Percentiles rank a stretch among this genome's conserved stretches.
Conservation (phyloP, 2,113 vertebrate genomes). For the Octodon degus region DNA sequence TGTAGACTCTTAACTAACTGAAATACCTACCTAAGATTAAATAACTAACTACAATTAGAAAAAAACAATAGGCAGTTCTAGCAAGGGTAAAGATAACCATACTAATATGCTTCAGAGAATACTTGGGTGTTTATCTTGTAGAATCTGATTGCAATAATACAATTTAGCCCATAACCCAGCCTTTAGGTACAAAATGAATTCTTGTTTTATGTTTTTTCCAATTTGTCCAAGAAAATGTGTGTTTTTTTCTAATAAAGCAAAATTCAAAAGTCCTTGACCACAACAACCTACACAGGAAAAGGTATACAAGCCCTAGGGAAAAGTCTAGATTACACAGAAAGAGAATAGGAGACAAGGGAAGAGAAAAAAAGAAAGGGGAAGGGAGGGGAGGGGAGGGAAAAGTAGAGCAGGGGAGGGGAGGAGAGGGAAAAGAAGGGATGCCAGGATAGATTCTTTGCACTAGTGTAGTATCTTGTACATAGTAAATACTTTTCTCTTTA, state of each 20-base stretch:
- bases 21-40: constrained; percentile 47
- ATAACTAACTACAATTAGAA: not conserved
- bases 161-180: not conserved
- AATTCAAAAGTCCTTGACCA: not conserved
- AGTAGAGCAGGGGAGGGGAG: rapidly evolving
- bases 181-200: not conserved
- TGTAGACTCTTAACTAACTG: constrained; percentile 31
- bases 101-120: not conserved
- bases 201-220: not conserved
- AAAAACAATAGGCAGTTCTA: not conserved
- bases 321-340: not conserved
- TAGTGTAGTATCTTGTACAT: not conserved
- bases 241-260: constrained; percentile 37
- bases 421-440: not conserved
- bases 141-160: not conserved
- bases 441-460: not conserved
- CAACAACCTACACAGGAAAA: not conserved
- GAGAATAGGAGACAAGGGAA: not conserved
- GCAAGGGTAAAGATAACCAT: not conserved
- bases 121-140: constrained; percentile 41
- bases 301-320: not conserved
- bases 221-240: constrained; percentile 32
- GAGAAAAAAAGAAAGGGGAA: not conserved
- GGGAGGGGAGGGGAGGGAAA: too few species aligned
- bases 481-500: not conserved